Evolutionary conservation across 2,113 vertebrate genomes (phyloP), one percentile per base, ranked within the genome.

Genomic region (Pionites leucogaster): DNA sequence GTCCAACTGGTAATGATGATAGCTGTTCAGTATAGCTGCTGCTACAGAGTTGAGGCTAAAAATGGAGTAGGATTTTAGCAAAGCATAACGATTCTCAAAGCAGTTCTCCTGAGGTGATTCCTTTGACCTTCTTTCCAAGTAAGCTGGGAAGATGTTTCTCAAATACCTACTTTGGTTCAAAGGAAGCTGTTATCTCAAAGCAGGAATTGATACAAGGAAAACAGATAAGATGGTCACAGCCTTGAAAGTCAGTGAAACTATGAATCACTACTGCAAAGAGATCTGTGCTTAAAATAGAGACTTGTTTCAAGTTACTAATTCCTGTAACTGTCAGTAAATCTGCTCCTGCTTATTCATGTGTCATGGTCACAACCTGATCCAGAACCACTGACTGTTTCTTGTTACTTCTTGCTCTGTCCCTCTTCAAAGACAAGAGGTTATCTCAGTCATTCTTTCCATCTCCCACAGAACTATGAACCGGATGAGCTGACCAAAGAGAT

Each of bases 401-500:
- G 17, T 17, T 33, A 22, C 10, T 71, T 29, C 19, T 29, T n/a
- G 9, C 4, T 15, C n/a, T 62, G 19, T 75, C 17, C 37, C 63
- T 49, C 71, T 41, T 49, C 10, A 42, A 80, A 37, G 12, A 47
- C 70, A 62, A 76, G 95, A 83, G 23, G 95, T 96, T 88, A 49
- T 72, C 67, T 28, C 92, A 95, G 60, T 99, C 97, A 98, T 97
- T 95, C 96, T 97, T 47, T 98, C 96, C 96, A 31, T 98, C 97
- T 97, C 97, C 96, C 86, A 24, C 96, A 99, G 99, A 99, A 97
- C 95, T 99, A 99, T 37, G 99, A 99, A 96, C 98, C 99, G 28
- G 99, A 99, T 95, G 99, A 99, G 98, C 98, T 99, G 97, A 99
- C 99, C 95, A 99, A 99, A 98, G 99, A 99, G 98, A 99, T 99